Conservation (phyloP, 2,888 invertebrate genomes). For the Litoditis marina region DNA sequence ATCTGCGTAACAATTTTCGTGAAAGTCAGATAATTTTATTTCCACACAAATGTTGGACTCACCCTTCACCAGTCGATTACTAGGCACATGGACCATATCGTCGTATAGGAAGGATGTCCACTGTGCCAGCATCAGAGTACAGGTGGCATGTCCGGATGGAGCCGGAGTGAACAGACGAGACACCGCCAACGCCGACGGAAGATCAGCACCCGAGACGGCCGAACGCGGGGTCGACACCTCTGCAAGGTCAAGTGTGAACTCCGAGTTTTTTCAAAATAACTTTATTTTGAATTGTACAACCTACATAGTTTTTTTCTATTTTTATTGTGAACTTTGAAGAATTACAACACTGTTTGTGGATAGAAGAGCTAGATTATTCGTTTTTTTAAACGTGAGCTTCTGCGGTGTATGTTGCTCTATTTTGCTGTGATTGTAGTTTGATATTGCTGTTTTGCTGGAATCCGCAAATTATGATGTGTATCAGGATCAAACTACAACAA, state of each 20-base stretch:
- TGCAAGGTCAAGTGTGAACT: slow-evolving; percentile 10
- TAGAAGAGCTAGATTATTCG: too few relatives aligned
- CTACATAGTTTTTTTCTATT: too few relatives aligned
- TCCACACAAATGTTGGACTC: too few relatives aligned
- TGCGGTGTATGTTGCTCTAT: too few relatives aligned
- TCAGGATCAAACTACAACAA: too few relatives aligned
- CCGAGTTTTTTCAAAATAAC: not conserved
- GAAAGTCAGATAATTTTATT: too few relatives aligned
- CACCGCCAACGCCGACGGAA: slow-evolving; percentile 39
- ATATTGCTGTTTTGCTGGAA: not conserved
- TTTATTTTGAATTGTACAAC: too few relatives aligned
- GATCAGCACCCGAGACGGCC: slow-evolving; percentile 22
- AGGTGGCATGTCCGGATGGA: slow-evolving; percentile 62
- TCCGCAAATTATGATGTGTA: too few relatives aligned
- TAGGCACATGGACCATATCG: slow-evolving; percentile 67
- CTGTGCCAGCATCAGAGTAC: slow-evolving; percentile 74
- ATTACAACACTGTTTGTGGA: too few relatives aligned
- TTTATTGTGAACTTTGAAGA: too few relatives aligned
- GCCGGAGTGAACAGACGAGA: slow-evolving; percentile 39
- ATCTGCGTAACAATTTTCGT: too few relatives aligned
- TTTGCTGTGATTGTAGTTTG: not conserved
- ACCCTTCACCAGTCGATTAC: slow-evolving; percentile 69
- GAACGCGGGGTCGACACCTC: slow-evolving; percentile 33
- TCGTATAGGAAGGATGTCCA: slow-evolving; percentile 61
- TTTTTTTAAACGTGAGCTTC: too few relatives aligned